Evolutionary conservation across 1,140 invertebrate species (phyloP), one percentile per base, ranked within the genome.

Genomic region (Diabrotica virgifera): DNA sequence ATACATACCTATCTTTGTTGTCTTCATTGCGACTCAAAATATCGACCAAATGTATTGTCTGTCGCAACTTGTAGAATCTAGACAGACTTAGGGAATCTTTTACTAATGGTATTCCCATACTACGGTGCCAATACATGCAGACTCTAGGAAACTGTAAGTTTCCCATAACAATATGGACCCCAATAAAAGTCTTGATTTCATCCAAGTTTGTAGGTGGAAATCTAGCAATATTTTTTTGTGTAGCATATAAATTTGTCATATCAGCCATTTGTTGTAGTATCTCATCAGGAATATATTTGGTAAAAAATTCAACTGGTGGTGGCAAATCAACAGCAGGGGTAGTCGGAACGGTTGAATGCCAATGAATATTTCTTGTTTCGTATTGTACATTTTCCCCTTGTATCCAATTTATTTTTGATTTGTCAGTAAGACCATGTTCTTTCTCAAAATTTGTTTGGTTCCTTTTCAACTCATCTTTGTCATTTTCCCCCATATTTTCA

Each of bases 171-270:
- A 24, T 24, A 24, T 24, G 24, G 24, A 24, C 24, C 24, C 24
- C 24, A 24, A 24, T 24, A 24, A 24, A 24, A 24, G 24, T 24
- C 24, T 24, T 24, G 24, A 24, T 24, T 59, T 69, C 65, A 11
- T 60, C 59, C 12, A 46, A 6, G 37, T 40, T 64, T 55, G 64
- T 66, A 8, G 64, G 65, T 35, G 11, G 35, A 64, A 66, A 69
- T 36, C 50, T 50, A 37, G 14, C 35, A 37, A 54, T 52, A n/a
- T 62, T 11, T 38, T 66, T 56, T 51, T 69, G 61, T 7, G 55
- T 38, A 10, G 65, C 56, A 59, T 69, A 69, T 13, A 69, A 52
- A 63, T 63, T 67, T 6, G 64, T 66, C 38, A 59, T 61, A 24
- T 62, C 59, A 52, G 37, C 59, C 64, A 66, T 66, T 35, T 59